Evolutionary conservation across 2,888 invertebrate species (phyloP).

Genomic region (Apamea monoglypha): DNA sequence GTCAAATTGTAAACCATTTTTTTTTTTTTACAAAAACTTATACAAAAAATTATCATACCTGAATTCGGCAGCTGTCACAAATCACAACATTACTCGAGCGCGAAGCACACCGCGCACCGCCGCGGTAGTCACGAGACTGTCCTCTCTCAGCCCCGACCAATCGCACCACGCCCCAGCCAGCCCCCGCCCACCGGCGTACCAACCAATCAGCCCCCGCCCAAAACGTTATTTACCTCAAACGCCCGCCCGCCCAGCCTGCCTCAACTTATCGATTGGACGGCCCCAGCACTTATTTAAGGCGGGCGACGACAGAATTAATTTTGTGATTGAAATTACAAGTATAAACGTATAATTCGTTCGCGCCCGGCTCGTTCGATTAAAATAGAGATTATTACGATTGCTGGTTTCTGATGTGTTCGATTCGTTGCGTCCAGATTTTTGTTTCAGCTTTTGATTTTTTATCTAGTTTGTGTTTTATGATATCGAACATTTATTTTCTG

Average conservation of each 20-base stretch:
- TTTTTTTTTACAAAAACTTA: neutral
- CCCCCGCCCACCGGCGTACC: slow-evolving; percentile 70
- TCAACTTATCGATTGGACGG: slow-evolving; percentile 87
- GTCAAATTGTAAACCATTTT: too few species aligned
- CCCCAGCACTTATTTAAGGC: slow-evolving; percentile 87
- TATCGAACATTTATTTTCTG: neutral
- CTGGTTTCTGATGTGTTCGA: slow-evolving; percentile 68
- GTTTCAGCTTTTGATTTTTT: slow-evolving; percentile 40
- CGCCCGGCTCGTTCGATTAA: slow-evolving; percentile 83
- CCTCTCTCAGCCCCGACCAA: slow-evolving; percentile 67
- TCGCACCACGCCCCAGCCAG: slow-evolving; percentile 72
- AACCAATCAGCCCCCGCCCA: slow-evolving; percentile 76
- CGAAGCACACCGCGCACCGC: slow-evolving; percentile 47
- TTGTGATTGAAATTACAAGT: slow-evolving; percentile 89
- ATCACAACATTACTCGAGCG: slow-evolving; percentile 61
- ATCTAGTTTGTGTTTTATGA: slow-evolving; percentile 3
- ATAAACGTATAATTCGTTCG: slow-evolving; percentile 82
- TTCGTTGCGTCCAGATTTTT: slow-evolving; percentile 41
- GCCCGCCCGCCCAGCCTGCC: slow-evolving; percentile 83
- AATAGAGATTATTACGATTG: slow-evolving; percentile 74
- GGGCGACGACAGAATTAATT: slow-evolving; percentile 86
- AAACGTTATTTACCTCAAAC: slow-evolving; percentile 87
- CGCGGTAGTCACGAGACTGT: slow-evolving; percentile 60
- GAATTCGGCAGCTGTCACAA: slow-evolving; percentile 58
- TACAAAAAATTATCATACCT: slow-evolving; percentile 49